Percentiles rank a stretch among this genome's conserved stretches.
Conservation (phyloP, 1,140 invertebrate genomes). For the Hypsibius dujardini region DNA sequence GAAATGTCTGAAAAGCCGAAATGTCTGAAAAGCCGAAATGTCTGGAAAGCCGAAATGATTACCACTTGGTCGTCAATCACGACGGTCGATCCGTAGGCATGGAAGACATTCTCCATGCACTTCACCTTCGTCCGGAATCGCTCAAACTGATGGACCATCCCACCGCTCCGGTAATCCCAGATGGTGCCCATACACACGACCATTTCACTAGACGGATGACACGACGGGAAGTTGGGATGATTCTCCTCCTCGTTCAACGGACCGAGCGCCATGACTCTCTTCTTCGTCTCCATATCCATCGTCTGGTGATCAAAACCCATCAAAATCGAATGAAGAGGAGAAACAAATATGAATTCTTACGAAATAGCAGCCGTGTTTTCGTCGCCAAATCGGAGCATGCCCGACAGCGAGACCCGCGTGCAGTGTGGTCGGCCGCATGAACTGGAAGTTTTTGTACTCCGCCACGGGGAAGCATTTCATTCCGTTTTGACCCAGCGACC, state of each 20-base stretch:
- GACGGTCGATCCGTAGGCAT: background rate
- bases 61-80: background rate
- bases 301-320: background rate
- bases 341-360: background rate
- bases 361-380: conserved; percentile 10
- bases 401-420: background rate
- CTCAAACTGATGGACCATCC: background rate
- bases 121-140: background rate
- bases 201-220: background rate
- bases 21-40: no score
- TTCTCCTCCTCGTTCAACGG: background rate
- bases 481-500: background rate
- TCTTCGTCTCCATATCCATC: background rate
- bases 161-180: background rate
- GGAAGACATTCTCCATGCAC: background rate
- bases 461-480: background rate
- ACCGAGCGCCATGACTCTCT: background rate
- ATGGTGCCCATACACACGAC: background rate
- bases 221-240: background rate
- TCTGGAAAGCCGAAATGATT: no score
- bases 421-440: background rate
- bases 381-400: background rate
- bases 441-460: conserved; percentile 2
- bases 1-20: no score
- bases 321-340: background rate